A percentile compares a stretch with the other conserved stretches of the same genome.
These are phyloP conservation scores for Psittacus erithacus DNA, from an alignment of 2,113 vertebrate genomes.

Conservation along the genomic window DNA sequence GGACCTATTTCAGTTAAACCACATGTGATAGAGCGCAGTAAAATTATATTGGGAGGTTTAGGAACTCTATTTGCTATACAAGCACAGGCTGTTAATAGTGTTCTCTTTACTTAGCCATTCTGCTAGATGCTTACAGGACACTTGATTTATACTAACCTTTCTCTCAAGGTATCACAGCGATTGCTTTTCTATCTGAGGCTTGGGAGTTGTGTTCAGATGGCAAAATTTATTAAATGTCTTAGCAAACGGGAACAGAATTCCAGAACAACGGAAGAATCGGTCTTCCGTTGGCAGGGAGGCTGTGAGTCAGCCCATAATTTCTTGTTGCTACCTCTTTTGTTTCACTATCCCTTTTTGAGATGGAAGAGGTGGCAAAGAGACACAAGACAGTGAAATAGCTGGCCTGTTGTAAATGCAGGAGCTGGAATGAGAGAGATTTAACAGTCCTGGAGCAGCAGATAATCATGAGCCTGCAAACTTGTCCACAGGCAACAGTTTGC, in stretches of 20 bases:
- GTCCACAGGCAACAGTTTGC: slow-evolving; percentile 36
- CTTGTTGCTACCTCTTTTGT: neutral
- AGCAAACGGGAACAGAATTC: neutral
- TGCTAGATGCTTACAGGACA: neutral
- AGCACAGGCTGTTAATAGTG: neutral
- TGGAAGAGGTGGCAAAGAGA: neutral
- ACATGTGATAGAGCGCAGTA: neutral
- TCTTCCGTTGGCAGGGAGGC: neutral
- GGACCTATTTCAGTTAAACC: neutral
- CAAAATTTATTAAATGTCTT: neutral
- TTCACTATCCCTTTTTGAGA: neutral
- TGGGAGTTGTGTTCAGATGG: neutral
- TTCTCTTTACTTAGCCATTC: neutral
- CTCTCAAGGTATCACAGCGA: neutral
- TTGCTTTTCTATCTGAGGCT: neutral
- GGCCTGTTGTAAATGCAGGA: neutral
- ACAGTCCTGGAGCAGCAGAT: neutral
- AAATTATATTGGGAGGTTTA: neutral
- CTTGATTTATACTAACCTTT: neutral
- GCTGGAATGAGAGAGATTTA: neutral
- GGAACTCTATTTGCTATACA: neutral
- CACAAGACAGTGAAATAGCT: neutral
- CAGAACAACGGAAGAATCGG: neutral
- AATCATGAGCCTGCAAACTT: neutral
- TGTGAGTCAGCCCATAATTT: neutral